phyloP scores from a whole-genome alignment of 1,140 invertebrate genomes.

The Cyclargus thomasi region DNA sequence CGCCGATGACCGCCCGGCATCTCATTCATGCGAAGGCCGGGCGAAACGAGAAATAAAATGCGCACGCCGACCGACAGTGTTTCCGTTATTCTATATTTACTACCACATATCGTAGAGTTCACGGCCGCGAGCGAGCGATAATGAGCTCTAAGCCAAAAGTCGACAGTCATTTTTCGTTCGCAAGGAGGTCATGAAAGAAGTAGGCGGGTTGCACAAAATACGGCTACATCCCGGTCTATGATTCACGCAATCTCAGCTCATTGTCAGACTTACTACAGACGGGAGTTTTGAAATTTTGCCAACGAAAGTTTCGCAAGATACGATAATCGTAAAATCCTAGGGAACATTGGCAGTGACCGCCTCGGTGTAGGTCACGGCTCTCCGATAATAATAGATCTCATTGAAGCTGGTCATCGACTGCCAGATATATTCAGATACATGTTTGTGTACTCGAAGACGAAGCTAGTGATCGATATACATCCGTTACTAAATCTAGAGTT shows the following conservation, averaged over 20 bases:
- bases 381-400: slow-evolving; percentile 38
- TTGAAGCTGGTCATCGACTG: not conserved
- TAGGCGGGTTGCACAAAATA: slow-evolving; percentile 38
- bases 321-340: slow-evolving; percentile 65
- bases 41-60: slow-evolving; percentile 43
- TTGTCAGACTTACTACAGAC: slow-evolving; percentile 69
- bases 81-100: slow-evolving; percentile 67
- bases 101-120: slow-evolving; percentile 41
- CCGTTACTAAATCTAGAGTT: not conserved
- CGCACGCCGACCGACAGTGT: slow-evolving; percentile 33
- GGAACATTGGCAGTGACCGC: slow-evolving; percentile 58
- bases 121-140: slow-evolving; percentile 20
- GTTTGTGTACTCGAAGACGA: not conserved
- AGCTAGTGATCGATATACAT: not conserved
- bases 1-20: slow-evolving; percentile 56
- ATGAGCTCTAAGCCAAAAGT: slow-evolving; percentile 29
- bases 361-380: slow-evolving; percentile 57
- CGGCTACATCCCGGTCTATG: slow-evolving; percentile 37
- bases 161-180: slow-evolving; percentile 20
- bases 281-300: slow-evolving; percentile 69
- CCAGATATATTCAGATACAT: not conserved
- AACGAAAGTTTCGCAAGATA: slow-evolving; percentile 57
- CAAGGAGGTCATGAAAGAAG: slow-evolving; percentile 25
- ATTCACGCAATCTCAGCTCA: slow-evolving; percentile 43
- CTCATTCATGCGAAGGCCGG: slow-evolving; percentile 65